Evolutionary conservation across 64 coral and sea anemone genomes (phyloP).

Genomic region (Acropora tenuis): DNA sequence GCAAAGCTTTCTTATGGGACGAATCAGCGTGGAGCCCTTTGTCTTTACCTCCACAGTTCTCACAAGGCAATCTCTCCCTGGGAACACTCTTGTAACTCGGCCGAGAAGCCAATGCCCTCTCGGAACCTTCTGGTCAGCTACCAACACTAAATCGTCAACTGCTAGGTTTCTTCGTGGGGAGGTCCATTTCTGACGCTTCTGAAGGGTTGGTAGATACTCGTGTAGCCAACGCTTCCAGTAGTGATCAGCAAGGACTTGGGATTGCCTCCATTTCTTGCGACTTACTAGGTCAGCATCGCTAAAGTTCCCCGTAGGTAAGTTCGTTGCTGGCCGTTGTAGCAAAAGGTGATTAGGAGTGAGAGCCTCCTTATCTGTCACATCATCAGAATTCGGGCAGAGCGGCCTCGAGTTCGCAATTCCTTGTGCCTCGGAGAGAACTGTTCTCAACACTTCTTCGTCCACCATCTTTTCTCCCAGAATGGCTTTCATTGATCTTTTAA

Average conservation of each 20-base stretch:
- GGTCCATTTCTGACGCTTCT: too few species aligned
- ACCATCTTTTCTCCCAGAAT: conserved; percentile 38
- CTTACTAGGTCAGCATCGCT: not conserved
- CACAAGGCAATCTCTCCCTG: not conserved
- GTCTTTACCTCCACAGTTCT: not conserved
- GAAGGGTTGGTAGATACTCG: too few species aligned
- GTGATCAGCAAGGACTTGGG: not conserved
- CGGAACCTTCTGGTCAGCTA: not conserved
- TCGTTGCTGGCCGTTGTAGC: not conserved
- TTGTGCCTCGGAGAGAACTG: conserved; percentile 41
- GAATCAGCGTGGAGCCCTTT: not conserved
- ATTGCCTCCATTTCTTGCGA: not conserved
- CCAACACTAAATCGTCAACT: too few species aligned
- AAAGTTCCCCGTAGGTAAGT: not conserved
- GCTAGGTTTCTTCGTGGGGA: too few species aligned
- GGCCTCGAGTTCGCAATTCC: not conserved
- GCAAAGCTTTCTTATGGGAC: not conserved
- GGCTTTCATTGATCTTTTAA: conserved; percentile 57
- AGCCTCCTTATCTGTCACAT: not conserved
- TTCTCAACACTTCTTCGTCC: conserved; percentile 57
- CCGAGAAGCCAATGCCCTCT: not conserved
- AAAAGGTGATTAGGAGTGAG: not conserved
- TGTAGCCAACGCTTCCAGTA: not conserved
- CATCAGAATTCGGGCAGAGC: not conserved
- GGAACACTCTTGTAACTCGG: not conserved